Evolutionary conservation across 2,797 vertebrate genomes (phyloP).

Genomic region (Periophthalmus magnuspinnatus): DNA sequence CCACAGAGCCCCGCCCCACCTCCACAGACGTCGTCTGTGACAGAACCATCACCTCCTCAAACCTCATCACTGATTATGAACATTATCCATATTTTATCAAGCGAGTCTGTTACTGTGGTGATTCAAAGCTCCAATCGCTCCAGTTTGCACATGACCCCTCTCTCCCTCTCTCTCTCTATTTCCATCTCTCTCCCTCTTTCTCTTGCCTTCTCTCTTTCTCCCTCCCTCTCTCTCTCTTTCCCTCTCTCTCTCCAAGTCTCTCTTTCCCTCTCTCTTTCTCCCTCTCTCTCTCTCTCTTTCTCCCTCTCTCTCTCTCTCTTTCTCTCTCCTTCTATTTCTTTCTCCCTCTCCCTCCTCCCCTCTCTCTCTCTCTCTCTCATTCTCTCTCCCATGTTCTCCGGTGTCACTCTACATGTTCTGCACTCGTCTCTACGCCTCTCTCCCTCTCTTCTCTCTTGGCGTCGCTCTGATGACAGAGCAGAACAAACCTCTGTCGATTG

Average conservation of each 20-base stretch:
- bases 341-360: not conserved
- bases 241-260: no score
- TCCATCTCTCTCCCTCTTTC: not conserved
- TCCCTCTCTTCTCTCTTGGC: no score
- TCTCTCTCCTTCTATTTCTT: no score
- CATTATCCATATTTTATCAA: constrained; percentile 39
- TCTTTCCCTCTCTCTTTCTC: constrained; percentile 6
- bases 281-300: no score
- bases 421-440: no score
- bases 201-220: constrained; percentile 1
- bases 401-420: constrained; percentile 22
- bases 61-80: constrained; percentile 2
- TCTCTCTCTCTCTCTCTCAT: constrained; percentile 5
- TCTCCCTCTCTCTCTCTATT: no score
- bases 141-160: not conserved
- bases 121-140: constrained; percentile 59
- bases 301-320: no score
- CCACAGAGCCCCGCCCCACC: not conserved
- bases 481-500: constrained; percentile 17
- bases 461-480: constrained; percentile 28
- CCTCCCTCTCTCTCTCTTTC: no score
- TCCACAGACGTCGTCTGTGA: no score
- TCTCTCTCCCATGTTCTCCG: constrained; percentile 6
- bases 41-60: no score
- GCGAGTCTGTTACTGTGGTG: constrained; percentile 68